A percentile compares a stretch with the other conserved stretches of the same genome.
Conservation (phyloP, 2,113 vertebrate genomes). For the Lepus europaeus region DNA sequence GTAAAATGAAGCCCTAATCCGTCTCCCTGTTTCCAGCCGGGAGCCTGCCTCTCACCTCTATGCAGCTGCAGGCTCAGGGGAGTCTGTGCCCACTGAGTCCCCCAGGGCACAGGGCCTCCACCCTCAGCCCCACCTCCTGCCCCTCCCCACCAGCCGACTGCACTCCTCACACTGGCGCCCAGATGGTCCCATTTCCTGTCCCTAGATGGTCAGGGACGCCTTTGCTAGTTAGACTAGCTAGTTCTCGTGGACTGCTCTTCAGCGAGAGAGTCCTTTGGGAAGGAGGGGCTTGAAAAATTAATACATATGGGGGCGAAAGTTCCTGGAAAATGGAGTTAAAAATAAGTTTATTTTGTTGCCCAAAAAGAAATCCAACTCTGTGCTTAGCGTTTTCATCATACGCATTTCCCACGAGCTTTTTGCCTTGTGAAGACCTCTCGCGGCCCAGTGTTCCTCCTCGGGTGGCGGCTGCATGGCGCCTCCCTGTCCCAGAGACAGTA, state of each 20-base stretch:
- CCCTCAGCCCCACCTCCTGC: neutral
- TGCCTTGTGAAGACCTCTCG: too few relatives aligned
- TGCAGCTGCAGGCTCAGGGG: neutral
- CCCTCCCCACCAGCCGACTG: neutral
- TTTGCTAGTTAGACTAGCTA: neutral
- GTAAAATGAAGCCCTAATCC: constrained; percentile 30
- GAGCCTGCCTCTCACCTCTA: neutral
- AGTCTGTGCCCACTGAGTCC: too few relatives aligned
- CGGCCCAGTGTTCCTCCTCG: too few relatives aligned
- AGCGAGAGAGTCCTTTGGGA: neutral
- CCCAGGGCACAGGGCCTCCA: too few relatives aligned
- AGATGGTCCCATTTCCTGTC: neutral
- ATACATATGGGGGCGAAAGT: neutral
- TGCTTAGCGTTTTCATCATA: too few relatives aligned
- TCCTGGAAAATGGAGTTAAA: too few relatives aligned
- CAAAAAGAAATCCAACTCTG: too few relatives aligned
- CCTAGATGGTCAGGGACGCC: neutral
- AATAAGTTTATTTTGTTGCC: too few relatives aligned
- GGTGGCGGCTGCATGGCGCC: neutral
- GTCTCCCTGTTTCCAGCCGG: neutral
- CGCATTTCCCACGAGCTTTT: too few relatives aligned
- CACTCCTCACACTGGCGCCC: neutral
- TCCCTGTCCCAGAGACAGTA: neutral
- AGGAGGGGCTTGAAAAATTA: neutral
- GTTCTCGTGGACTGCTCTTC: neutral